These are phyloP conservation scores for Carpatolechia fugitivella DNA, from an alignment of 2,888 invertebrate species.

Conservation along the genomic window DNA sequence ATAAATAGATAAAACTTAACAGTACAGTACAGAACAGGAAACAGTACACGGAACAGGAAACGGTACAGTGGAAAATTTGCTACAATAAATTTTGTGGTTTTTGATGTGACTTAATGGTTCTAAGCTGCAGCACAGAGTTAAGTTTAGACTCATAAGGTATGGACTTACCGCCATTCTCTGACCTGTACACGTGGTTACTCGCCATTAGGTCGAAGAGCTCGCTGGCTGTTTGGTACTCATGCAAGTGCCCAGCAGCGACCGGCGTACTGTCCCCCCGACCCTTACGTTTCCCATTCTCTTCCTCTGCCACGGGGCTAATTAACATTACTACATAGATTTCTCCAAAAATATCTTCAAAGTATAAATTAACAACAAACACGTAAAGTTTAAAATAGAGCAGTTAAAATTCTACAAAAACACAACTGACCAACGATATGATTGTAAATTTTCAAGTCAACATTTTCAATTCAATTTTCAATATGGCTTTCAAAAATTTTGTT, in stretches of 20 bases:
- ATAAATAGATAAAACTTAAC: too few species aligned
- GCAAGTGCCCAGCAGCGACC: conserved; percentile 23
- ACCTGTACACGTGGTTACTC: conserved; percentile 39
- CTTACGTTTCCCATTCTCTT: conserved; percentile 29
- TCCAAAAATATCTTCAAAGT: conserved; percentile 30
- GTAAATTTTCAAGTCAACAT: conserved; percentile 52
- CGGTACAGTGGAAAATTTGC: too few species aligned
- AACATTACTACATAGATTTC: conserved; percentile 56
- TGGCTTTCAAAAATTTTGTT: conserved; percentile 30
- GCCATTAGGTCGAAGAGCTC: conserved; percentile 58
- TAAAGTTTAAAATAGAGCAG: conserved; percentile 39
- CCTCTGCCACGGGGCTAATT: conserved; percentile 51
- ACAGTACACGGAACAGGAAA: too few species aligned
- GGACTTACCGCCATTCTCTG: conserved; percentile 3
- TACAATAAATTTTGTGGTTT: too few species aligned
- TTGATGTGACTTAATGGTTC: too few species aligned
- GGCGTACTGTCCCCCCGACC: conserved; percentile 11
- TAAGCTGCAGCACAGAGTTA: too few species aligned
- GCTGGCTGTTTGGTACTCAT: conserved; percentile 50
- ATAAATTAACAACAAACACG: conserved; percentile 24
- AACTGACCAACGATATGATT: conserved; percentile 46
- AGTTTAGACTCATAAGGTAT: too few species aligned
- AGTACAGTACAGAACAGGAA: too few species aligned
- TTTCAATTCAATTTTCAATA: conserved; percentile 26
- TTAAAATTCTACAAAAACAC: conserved; percentile 46